A percentile compares a stretch with the other conserved stretches of the same genome.
These are phyloP conservation scores for Andrena chrysosceles DNA, from an alignment of 2,888 invertebrate species.

Conservation along the genomic window DNA sequence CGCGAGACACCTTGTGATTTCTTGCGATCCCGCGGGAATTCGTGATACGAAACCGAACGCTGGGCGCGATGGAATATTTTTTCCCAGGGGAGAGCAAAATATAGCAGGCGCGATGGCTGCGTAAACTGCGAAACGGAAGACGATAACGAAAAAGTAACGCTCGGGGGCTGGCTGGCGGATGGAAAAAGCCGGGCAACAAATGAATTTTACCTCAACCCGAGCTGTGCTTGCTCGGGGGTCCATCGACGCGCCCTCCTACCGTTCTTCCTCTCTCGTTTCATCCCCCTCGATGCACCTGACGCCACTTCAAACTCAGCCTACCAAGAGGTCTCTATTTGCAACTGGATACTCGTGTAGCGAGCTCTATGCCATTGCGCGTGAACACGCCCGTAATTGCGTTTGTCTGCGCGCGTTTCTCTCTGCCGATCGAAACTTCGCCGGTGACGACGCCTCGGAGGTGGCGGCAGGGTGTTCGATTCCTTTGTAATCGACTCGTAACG, in stretches of 20 bases:
- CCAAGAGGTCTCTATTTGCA: slow-evolving; percentile 25
- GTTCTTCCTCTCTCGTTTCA: slow-evolving; percentile 16
- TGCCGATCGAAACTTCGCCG: slow-evolving; percentile 2
- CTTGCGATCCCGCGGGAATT: slow-evolving; percentile 14
- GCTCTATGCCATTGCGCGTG: neutral
- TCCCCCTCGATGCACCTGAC: slow-evolving; percentile 50
- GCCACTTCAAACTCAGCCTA: slow-evolving; percentile 47
- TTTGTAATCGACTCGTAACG: too few relatives aligned
- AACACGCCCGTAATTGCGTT: slow-evolving; percentile 26
- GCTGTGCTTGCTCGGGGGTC: neutral
- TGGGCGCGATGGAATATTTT: neutral
- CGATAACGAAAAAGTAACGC: neutral
- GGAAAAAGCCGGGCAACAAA: slow-evolving; percentile 8
- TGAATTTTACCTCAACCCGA: slow-evolving; percentile 10
- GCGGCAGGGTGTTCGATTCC: too few relatives aligned
- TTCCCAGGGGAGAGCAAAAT: neutral
- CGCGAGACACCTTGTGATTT: slow-evolving; percentile 16
- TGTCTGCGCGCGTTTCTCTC: slow-evolving; percentile 1
- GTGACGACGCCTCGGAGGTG: too few relatives aligned
- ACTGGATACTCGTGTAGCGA: slow-evolving; percentile 14
- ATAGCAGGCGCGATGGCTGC: neutral
- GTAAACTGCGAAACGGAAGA: neutral
- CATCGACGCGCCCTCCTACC: slow-evolving; percentile 1
- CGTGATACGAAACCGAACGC: neutral
- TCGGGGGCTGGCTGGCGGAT: neutral